Percentiles rank a stretch among this genome's conserved stretches.
phyloP scores from a whole-genome alignment of 2,797 vertebrate species.

The Setipinna tenuifilis region DNA sequence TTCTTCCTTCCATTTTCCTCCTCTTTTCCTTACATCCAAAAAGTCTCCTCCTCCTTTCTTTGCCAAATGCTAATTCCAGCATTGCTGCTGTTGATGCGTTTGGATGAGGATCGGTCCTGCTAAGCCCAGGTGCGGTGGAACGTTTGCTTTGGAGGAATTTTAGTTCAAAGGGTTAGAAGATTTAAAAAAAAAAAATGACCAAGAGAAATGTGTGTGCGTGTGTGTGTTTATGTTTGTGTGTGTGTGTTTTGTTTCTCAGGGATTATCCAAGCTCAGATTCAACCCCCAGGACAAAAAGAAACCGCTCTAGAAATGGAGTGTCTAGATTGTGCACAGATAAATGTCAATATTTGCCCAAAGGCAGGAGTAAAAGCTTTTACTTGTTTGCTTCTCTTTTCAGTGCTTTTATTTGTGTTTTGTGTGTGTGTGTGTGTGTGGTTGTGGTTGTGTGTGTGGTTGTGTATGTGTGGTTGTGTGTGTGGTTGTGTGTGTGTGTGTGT shows the following conservation, averaged over 20 bases:
- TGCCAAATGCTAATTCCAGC: slow-evolving; percentile 89
- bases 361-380: slow-evolving; percentile 74
- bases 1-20: slow-evolving; percentile 76
- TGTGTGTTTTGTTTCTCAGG: slow-evolving; percentile 77
- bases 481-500: slow-evolving; percentile 25
- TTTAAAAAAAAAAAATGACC: slow-evolving; percentile 64
- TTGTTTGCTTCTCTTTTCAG: slow-evolving; percentile 30
- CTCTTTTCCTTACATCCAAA: slow-evolving; percentile 77
- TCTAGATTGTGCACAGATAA: slow-evolving; percentile 61
- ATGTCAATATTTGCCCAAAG: slow-evolving; percentile 78
- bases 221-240: slow-evolving; percentile 43
- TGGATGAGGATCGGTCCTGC: slow-evolving; percentile 70
- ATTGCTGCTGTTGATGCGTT: slow-evolving; percentile 74
- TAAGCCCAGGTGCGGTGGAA: slow-evolving; percentile 86
- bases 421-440: slow-evolving; percentile 23
- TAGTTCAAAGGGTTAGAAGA: slow-evolving; percentile 64
- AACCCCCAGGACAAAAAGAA: slow-evolving; percentile 70
- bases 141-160: slow-evolving; percentile 73
- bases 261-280: slow-evolving; percentile 78
- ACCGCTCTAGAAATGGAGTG: slow-evolving; percentile 56
- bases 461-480: slow-evolving; percentile 18
- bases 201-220: slow-evolving; percentile 37
- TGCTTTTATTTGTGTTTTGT: slow-evolving; percentile 24
- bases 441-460: background rate
- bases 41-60: slow-evolving; percentile 21